Evolutionary conservation across 1,140 invertebrate species (phyloP), one percentile per base, ranked within the genome.

Genomic region (Pseudachorutes palmiensis): DNA sequence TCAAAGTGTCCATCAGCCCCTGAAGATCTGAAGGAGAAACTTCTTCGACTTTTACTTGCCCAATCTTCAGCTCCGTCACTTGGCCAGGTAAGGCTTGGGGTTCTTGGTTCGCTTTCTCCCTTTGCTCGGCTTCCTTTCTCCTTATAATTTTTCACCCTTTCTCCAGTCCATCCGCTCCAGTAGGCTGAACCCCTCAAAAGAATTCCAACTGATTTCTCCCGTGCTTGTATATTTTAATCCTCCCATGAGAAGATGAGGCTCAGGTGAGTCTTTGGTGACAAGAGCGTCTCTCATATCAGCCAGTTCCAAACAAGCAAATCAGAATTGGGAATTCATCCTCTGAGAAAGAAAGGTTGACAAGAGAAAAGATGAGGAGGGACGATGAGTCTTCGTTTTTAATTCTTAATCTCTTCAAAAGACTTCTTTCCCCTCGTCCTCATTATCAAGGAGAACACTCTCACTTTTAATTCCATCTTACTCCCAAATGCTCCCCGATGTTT

Each of bases 21-120:
- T 1, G 83, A 87, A 57, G 92, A 97, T 76, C 89, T 97, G 75
- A 94, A 94, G 80, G 93, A 96, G 75, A 95, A 95, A 80, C 82
- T 97, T 62, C 81, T 97, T 9, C 87, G 91, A 78, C 83, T 95
- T 29, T 80, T 97, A 0, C 81, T 97, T 62, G 81, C 90, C 55
- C 92, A 96, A 77, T 29, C 58, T 16, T 60, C 51, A 55, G 3
- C 24, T 24, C 12, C 24, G 3, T 9, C 51, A 19, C 24, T 24
- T 55, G 51, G 28, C 9, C 59, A 61, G 59, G 59, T 30, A 61
- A 61, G 24, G 29, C 5, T 28, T 61, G 9, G 5, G 5, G 9
- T 12, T 22, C n/a, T 57, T 22, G n/a, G 5, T 57, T 19, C 36
- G 5, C 36, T n/a, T n/a, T n/a, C n/a, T n/a, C n/a, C n/a, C n/a